Evolutionary conservation across 2,888 invertebrate species (phyloP), one percentile per base, ranked within the genome.

Genomic region (Trypoxylon attenuatum): DNA sequence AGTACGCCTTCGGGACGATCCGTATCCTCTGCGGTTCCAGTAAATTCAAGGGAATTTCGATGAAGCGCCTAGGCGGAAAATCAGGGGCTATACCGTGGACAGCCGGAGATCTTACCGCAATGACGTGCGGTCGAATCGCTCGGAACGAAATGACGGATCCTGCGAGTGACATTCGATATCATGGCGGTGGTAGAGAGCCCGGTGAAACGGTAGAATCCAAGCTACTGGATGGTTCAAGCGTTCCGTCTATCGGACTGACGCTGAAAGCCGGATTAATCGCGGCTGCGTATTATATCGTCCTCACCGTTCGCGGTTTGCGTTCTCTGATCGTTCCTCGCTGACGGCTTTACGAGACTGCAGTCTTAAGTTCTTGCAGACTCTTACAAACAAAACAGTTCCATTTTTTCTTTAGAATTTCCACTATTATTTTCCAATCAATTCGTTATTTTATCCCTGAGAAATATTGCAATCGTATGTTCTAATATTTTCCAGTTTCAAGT

Each of bases 161-260:
- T 86, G 87, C 84, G 76, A 84, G 82, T 87, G 87, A 86, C 87
- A 86, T 86, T 84, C 86, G 83, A 87, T 86, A 86, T 86, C 77
- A 82, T 76, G 79, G 81, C 81, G 81, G 79, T 80, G 81, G 79
- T 80, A 80, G 33, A 33, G 81, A 77, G 76, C 80, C 71, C 71
- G 70, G 77, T 74, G 76, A 76, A 76, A 76, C 76, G 69, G 73
- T 63, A 71, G 65, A 69, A 69, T 72, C 33, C 70, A 69, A 69
- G 69, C 54, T 67, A 67, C 67, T 64, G 64, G 72, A 69, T 69
- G 72, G 71, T 76, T 72, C 73, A 71, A 73, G 75, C 69, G 75
- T 80, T 73, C 78, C 70, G 71, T 74, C 76, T 76, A 79, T 79
- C 68, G 69, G 66, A 71, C 71, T 70, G 56, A 72, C 65, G 65